phyloP scores from a whole-genome alignment of 2,113 vertebrate genomes.

The Entelurus aequoreus region DNA sequence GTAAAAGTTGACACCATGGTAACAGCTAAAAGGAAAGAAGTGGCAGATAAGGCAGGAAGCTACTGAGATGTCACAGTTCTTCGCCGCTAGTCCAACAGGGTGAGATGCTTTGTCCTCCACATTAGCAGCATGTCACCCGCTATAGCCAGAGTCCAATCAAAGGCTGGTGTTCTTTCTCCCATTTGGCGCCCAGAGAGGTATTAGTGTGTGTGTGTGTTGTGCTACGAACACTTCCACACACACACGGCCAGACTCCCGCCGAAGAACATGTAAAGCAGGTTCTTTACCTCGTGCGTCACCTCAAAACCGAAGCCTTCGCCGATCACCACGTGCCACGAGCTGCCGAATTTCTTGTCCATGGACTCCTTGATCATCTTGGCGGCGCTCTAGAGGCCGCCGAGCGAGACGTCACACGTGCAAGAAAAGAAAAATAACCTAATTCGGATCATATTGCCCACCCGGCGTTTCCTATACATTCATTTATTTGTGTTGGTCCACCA shows the following conservation, averaged over 20 bases:
- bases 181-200: conserved; percentile 4
- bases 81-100: conserved; percentile 8
- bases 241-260: conserved; percentile 91
- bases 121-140: conserved; percentile 22
- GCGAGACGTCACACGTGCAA: no score
- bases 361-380: conserved; percentile 99
- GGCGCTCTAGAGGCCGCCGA: conserved; percentile 74
- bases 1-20: conserved; percentile 29
- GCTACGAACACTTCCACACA: conserved; percentile 97
- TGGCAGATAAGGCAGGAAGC: conserved; percentile 26
- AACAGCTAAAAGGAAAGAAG: conserved; percentile 6
- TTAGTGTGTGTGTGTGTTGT: conserved; percentile 8
- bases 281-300: conserved; percentile 94
- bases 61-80: conserved; percentile 28
- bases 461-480: no score
- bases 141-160: conserved; percentile 31
- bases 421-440: no score
- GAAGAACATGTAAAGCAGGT: conserved; percentile 97
- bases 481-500: no score
- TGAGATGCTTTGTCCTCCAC: neutral
- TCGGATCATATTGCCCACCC: no score
- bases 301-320: conserved; percentile 95
- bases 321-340: conserved; percentile 97
- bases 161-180: conserved; percentile 31
- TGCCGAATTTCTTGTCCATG: conserved; percentile 98